Conservation (phyloP, 64 coral and sea anemone genomes). For the Platygyra sinensis region DNA sequence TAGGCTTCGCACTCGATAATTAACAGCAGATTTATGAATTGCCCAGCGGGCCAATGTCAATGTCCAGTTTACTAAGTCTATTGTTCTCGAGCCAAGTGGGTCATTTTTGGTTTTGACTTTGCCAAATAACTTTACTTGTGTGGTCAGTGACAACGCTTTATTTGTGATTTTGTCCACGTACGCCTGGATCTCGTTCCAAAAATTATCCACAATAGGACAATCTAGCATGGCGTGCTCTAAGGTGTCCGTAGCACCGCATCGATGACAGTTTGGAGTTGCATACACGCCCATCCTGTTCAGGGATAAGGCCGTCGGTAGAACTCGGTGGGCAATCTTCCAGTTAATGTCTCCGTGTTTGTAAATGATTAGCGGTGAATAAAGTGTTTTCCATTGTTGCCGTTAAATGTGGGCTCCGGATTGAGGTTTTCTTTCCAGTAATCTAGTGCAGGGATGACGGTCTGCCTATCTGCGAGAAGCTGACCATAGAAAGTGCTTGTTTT, state of each 20-base stretch:
- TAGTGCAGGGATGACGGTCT: neutral
- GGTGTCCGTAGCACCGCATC: neutral
- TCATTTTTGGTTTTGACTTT: neutral
- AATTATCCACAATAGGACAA: neutral
- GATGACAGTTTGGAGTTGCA: neutral
- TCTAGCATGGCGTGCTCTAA: neutral
- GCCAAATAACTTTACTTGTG: neutral
- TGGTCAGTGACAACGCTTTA: neutral
- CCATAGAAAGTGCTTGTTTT: neutral
- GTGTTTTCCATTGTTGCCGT: neutral
- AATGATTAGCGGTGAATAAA: neutral
- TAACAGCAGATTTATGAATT: neutral
- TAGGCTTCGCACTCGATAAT: neutral
- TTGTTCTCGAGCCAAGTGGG: neutral
- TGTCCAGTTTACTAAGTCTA: constrained; percentile 5
- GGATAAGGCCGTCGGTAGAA: neutral
- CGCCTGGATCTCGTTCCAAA: neutral
- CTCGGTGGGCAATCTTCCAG: neutral
- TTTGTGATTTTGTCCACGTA: neutral
- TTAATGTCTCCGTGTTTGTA: neutral
- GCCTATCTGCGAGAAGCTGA: neutral
- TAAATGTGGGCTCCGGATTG: neutral
- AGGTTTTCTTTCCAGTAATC: neutral
- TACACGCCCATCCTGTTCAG: neutral
- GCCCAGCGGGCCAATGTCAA: neutral